A percentile compares a stretch with the other conserved stretches of the same genome.
phyloP scores from a whole-genome alignment of 2,797 vertebrate species.

The Sebastes paucispinis region DNA sequence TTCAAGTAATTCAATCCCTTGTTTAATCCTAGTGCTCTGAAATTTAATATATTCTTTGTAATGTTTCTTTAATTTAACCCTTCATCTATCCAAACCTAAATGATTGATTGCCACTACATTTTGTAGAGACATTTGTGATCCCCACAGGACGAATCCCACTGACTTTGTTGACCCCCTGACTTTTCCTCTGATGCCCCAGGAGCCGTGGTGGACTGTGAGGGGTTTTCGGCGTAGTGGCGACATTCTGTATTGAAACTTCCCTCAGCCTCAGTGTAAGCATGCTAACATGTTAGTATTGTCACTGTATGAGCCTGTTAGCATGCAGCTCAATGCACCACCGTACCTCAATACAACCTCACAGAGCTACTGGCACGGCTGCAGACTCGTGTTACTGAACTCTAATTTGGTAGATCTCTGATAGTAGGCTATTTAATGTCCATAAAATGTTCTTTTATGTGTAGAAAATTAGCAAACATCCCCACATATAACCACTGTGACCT shows the following conservation, averaged over 20 bases:
- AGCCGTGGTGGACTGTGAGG: neutral
- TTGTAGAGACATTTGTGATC: neutral
- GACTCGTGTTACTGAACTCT: neutral
- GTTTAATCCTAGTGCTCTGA: neutral
- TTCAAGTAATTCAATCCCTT: neutral
- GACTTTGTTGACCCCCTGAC: neutral
- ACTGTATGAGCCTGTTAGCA: neutral
- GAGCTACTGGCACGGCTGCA: neutral
- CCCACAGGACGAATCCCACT: neutral
- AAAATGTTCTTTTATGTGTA: neutral
- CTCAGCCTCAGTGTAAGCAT: no score
- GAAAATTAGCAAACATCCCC: neutral
- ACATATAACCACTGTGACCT: neutral
- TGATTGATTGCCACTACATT: neutral
- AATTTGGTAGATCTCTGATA: neutral
- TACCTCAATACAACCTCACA: neutral
- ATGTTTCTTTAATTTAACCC: neutral
- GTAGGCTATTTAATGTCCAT: neutral
- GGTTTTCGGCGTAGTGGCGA: neutral
- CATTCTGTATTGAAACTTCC: no score
- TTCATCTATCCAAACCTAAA: neutral
- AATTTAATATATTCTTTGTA: neutral
- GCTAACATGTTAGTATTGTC: no score
- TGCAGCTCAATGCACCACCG: neutral
- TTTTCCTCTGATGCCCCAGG: neutral